Evolutionary conservation across 2,888 invertebrate species (phyloP).

Genomic region (Vesta saturnalis): DNA sequence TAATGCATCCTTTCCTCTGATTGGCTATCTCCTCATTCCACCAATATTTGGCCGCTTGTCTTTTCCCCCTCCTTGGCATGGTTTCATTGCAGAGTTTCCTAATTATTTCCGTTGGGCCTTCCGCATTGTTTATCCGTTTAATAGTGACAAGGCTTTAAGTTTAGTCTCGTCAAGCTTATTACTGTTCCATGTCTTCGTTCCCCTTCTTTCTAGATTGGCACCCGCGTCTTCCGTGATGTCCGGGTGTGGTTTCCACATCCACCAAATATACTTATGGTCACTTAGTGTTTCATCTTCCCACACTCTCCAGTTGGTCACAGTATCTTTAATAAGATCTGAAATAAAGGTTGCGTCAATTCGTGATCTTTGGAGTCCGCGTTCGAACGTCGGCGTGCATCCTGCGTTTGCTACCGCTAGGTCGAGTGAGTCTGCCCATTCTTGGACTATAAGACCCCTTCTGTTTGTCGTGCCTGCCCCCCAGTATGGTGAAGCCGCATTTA

Average conservation of each 20-base stretch:
- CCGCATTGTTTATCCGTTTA: too few species aligned
- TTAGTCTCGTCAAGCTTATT: too few species aligned
- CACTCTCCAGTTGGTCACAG: not conserved
- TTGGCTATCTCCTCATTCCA: too few species aligned
- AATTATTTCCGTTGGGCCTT: too few species aligned
- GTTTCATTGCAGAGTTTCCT: too few species aligned
- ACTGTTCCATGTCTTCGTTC: too few species aligned
- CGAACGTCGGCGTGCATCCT: not conserved
- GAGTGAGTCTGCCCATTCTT: not conserved
- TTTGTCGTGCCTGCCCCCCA: not conserved
- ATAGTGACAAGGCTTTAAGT: too few species aligned
- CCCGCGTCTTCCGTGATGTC: not conserved
- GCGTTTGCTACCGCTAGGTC: not conserved
- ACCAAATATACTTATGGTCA: slow-evolving; percentile 1
- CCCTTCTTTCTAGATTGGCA: not conserved
- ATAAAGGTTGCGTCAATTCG: too few species aligned
- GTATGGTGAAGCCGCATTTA: not conserved
- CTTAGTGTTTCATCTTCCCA: not conserved
- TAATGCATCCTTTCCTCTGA: too few species aligned
- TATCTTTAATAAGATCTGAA: not conserved
- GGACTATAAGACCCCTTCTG: not conserved
- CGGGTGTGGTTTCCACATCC: not conserved
- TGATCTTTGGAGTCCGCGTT: not conserved
- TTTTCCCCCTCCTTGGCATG: too few species aligned
- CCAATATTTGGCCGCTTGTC: too few species aligned